phyloP scores from a whole-genome alignment of 2,797 vertebrate genomes.

The Vultur gryphus region DNA sequence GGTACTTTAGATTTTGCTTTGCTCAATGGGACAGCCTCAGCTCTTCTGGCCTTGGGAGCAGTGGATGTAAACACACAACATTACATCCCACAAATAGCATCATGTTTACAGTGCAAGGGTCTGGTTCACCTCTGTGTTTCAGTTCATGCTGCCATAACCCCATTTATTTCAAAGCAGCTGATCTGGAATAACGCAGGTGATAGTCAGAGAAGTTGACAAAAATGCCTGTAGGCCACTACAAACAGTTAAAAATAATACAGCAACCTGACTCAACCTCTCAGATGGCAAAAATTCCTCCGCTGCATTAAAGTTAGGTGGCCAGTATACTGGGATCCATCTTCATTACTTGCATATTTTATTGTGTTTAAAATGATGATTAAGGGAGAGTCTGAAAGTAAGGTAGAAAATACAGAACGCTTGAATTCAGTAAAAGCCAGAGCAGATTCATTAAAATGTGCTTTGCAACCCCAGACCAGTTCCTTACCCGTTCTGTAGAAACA shows the following conservation, averaged over 20 bases:
- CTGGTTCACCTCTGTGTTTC: neutral
- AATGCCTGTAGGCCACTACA: neutral
- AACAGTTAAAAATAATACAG: neutral
- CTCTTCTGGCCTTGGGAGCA: neutral
- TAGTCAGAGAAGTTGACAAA: neutral
- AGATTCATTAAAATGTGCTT: neutral
- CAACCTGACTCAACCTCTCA: neutral
- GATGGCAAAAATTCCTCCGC: neutral
- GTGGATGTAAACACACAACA: neutral
- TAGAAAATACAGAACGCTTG: neutral
- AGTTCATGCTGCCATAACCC: neutral
- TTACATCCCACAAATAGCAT: neutral
- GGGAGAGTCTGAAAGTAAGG: neutral
- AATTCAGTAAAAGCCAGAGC: neutral
- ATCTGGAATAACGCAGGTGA: neutral
- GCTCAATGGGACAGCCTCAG: neutral
- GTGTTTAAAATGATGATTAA: neutral
- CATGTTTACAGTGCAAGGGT: neutral
- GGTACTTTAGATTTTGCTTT: neutral
- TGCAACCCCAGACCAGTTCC: neutral
- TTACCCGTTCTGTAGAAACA: neutral
- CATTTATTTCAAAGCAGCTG: neutral
- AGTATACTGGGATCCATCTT: neutral
- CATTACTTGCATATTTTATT: neutral
- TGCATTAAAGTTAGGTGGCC: neutral